Evolutionary conservation across 2,113 vertebrate species (phyloP).

Genomic region (Pseudopipra pipra): DNA sequence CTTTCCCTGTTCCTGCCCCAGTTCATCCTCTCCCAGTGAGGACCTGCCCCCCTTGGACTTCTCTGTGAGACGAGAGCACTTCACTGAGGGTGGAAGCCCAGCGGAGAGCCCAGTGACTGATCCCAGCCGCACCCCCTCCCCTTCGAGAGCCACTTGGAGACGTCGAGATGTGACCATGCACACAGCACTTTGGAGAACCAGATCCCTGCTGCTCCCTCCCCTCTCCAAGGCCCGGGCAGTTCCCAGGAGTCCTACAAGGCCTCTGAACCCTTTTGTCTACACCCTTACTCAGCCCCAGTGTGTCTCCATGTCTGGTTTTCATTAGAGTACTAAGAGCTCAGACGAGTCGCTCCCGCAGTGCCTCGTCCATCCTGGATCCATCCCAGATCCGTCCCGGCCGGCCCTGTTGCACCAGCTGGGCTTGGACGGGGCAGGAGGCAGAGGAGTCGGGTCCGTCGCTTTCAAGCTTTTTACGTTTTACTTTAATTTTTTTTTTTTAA

Average conservation of each 20-base stretch:
- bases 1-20: not conserved
- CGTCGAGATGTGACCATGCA: conserved; percentile 50
- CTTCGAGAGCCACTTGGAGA: conserved; percentile 27
- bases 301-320: conserved; percentile 42
- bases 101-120: not conserved
- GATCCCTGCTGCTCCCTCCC: conserved; percentile 57
- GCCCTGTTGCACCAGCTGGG: not conserved
- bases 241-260: not conserved
- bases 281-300: not conserved
- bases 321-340: not conserved
- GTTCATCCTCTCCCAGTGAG: not conserved
- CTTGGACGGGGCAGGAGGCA: not conserved
- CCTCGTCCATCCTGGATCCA: not conserved
- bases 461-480: conserved; percentile 33
- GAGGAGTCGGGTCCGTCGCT: not conserved
- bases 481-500: not conserved
- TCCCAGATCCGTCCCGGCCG: rapidly evolving
- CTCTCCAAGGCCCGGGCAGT: not conserved
- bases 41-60: not conserved
- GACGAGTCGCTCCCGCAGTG: not conserved
- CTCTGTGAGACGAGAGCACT: not conserved
- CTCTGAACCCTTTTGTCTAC: conserved; percentile 4
- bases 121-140: not conserved
- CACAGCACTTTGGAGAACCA: conserved; percentile 66
- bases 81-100: not conserved